Evolutionary conservation across 2,797 vertebrate species (phyloP).

Genomic region (Paramormyrops hopkinsi): DNA sequence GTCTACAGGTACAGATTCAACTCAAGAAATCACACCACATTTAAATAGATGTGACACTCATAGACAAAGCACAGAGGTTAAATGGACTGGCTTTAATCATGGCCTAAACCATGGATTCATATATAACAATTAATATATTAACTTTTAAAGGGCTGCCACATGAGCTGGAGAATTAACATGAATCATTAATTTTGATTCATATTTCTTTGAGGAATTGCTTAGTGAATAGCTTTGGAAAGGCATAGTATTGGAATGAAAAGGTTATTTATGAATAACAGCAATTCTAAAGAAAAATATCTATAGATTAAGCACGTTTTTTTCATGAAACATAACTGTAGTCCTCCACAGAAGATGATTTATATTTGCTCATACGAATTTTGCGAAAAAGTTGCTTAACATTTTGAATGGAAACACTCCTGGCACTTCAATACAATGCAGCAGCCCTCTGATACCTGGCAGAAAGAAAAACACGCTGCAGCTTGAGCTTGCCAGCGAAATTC

Average conservation of each 20-base stretch:
- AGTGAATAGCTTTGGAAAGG: background rate
- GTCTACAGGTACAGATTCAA: background rate
- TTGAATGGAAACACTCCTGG: background rate
- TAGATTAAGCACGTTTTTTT: background rate
- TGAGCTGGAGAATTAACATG: background rate
- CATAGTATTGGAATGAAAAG: background rate
- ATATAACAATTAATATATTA: background rate
- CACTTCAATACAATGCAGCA: background rate
- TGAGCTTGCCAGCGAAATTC: background rate
- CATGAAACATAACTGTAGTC: background rate
- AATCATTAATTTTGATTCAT: background rate
- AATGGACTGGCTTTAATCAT: background rate
- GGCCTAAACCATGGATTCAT: no score
- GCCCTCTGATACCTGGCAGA: background rate
- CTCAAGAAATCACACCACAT: background rate
- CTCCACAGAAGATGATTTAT: background rate
- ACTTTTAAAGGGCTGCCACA: background rate
- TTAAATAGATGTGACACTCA: conserved; percentile 1
- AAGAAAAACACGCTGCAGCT: background rate
- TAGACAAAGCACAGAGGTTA: background rate
- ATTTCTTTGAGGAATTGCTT: background rate
- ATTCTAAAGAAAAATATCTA: background rate
- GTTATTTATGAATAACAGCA: background rate
- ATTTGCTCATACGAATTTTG: background rate
- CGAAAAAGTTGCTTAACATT: background rate